Evolutionary conservation across 2,113 vertebrate genomes (phyloP).

Genomic region (Vulpes lagopus): DNA sequence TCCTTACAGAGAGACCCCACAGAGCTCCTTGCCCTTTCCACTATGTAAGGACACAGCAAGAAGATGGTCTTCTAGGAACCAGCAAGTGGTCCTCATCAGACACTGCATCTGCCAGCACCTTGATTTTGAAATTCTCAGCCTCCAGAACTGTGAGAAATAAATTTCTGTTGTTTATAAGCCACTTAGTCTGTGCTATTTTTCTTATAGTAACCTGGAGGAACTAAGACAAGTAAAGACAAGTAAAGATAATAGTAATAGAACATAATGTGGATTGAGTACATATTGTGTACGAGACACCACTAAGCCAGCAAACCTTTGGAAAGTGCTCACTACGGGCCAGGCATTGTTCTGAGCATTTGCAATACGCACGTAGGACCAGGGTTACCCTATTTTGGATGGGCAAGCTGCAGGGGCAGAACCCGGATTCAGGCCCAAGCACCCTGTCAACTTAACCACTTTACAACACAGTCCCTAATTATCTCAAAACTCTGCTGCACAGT

Average conservation of each 20-base stretch:
- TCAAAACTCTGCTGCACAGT: not conserved
- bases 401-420: not conserved
- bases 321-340: not conserved
- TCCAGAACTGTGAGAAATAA: not conserved
- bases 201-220: not conserved
- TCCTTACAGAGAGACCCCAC: not conserved
- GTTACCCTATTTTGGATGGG: not conserved
- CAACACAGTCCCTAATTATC: not conserved
- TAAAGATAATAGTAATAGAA: not conserved
- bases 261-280: not conserved
- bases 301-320: not conserved
- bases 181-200: not conserved
- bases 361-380: rapidly evolving
- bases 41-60: not conserved
- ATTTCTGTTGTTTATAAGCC: not conserved
- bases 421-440: not conserved
- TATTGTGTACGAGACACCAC: not conserved
- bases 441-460: not conserved
- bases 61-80: not conserved
- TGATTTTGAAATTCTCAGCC: not conserved
- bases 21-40: not conserved
- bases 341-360: not conserved
- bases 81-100: not conserved
- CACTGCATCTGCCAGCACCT: not conserved
- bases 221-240: not conserved